Percentiles rank a stretch among this genome's conserved stretches.
Conservation (phyloP, 2,888 invertebrate species). For the Thymelicus acteon region DNA sequence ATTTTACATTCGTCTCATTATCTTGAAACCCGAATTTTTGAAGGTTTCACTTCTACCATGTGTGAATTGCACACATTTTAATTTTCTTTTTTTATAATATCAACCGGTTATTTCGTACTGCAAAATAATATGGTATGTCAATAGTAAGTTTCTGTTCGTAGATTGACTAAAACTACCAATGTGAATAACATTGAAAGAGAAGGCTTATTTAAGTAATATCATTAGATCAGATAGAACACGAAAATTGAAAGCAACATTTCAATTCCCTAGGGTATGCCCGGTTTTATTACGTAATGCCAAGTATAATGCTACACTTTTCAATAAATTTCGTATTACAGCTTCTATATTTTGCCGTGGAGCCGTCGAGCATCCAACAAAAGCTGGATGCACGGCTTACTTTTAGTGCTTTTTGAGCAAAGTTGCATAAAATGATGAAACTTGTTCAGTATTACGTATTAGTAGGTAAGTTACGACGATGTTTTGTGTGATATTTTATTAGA, state of each 20-base stretch:
- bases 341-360: constrained; percentile 17
- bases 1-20: too few relatives aligned
- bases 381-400: constrained; percentile 22
- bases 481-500: constrained; percentile 1
- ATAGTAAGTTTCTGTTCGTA: too few relatives aligned
- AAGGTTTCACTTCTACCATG: too few relatives aligned
- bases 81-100: too few relatives aligned
- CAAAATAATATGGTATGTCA: too few relatives aligned
- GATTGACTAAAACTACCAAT: too few relatives aligned
- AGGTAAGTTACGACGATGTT: neutral
- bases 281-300: constrained; percentile 12
- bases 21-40: too few relatives aligned
- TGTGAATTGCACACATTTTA: too few relatives aligned
- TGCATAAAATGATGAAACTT: constrained; percentile 23
- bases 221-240: constrained; percentile 5
- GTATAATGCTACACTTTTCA: constrained; percentile 26
- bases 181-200: too few relatives aligned
- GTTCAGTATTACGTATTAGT: constrained; percentile 6
- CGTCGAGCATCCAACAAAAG: constrained; percentile 22
- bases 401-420: constrained; percentile 19
- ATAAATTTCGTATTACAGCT: constrained; percentile 30
- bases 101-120: too few relatives aligned
- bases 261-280: neutral
- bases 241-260: constrained; percentile 9
- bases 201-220: neutral